Evolutionary conservation across 2,113 vertebrate species (phyloP).

Genomic region (Dasypus novemcinctus): DNA sequence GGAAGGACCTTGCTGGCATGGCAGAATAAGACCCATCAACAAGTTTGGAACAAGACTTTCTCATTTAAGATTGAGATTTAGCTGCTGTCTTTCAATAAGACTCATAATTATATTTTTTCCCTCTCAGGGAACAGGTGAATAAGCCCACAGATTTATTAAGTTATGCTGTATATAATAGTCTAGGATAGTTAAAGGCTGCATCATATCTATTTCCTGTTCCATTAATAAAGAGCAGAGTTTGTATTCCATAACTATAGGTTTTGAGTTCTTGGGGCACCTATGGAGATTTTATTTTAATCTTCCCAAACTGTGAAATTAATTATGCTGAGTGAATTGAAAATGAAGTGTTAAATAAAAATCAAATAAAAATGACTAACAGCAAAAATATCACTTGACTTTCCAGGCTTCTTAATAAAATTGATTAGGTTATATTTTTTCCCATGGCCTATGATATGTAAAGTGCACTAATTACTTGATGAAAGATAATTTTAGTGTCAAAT

Average conservation of each 20-base stretch:
- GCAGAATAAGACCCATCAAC: no score
- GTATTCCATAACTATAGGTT: not conserved
- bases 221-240: not conserved
- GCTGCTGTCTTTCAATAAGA: no score
- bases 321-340: not conserved
- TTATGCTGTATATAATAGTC: no score
- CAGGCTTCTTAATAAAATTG: accelerated
- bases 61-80: no score
- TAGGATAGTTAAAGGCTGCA: no score
- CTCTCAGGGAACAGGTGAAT: no score
- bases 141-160: no score
- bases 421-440: accelerated
- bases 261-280: not conserved
- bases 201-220: not conserved
- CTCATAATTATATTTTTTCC: no score
- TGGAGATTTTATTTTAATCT: not conserved
- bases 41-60: no score
- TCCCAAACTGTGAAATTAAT: not conserved
- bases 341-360: not conserved
- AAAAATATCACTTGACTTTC: not conserved
- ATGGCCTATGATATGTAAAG: not conserved
- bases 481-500: no score
- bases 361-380: accelerated
- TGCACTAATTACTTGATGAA: not conserved
- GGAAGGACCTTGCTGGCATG: no score